Evolutionary conservation across 2,888 invertebrate genomes (phyloP).

Genomic region (Euplexia lucipara): DNA sequence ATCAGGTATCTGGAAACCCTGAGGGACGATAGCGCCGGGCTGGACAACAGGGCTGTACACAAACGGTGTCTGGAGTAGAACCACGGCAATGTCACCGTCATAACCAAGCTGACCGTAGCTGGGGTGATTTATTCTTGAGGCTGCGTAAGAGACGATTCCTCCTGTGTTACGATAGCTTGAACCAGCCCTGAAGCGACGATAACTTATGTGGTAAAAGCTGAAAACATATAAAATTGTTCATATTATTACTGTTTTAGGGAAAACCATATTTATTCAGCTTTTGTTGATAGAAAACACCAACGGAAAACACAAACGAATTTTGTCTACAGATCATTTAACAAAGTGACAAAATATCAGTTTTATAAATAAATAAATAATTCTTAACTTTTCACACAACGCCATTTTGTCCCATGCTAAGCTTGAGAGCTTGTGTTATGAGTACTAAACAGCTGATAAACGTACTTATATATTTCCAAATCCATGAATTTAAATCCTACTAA

Average conservation of each 20-base stretch:
- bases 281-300: too few species aligned
- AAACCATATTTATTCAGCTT: too few species aligned
- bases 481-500: too few species aligned
- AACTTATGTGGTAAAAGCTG: not conserved
- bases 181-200: conserved; percentile 69
- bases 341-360: too few species aligned
- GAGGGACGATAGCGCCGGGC: conserved; percentile 63
- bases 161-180: conserved; percentile 73
- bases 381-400: too few species aligned
- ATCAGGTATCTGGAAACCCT: conserved; percentile 62
- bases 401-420: too few species aligned
- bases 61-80: conserved; percentile 64
- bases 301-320: too few species aligned
- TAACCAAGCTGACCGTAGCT: conserved; percentile 61
- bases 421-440: too few species aligned
- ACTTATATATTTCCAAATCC: too few species aligned
- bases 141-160: conserved; percentile 68
- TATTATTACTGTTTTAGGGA: not conserved
- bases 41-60: conserved; percentile 64
- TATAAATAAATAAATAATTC: too few species aligned
- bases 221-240: not conserved
- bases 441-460: too few species aligned
- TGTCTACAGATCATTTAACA: too few species aligned
- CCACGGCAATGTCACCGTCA: conserved; percentile 75
- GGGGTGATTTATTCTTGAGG: conserved; percentile 70